A percentile compares a stretch with the other conserved stretches of the same genome.
Evolutionary conservation across 2,888 invertebrate species (phyloP).

Genomic region (Apocheima hispidaria): DNA sequence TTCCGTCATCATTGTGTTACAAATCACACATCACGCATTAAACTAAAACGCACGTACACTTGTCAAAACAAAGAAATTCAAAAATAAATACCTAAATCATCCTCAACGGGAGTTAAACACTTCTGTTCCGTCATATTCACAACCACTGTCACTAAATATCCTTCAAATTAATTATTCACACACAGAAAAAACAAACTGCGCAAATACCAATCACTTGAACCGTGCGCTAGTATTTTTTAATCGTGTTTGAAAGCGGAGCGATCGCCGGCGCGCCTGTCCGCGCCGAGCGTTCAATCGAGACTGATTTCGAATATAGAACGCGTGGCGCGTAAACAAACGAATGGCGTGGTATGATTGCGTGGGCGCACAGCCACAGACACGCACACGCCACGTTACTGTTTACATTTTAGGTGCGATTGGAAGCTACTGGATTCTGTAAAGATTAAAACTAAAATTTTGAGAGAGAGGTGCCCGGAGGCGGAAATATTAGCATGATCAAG

Average conservation of each 20-base stretch:
- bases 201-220: slow-evolving; percentile 40
- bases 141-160: slow-evolving; percentile 41
- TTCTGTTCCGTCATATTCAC: slow-evolving; percentile 59
- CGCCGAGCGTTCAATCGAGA: slow-evolving; percentile 58
- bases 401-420: slow-evolving; percentile 31
- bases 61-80: slow-evolving; percentile 18
- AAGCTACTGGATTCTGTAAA: slow-evolving; percentile 11
- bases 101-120: slow-evolving; percentile 53
- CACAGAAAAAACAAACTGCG: slow-evolving; percentile 39
- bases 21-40: not conserved
- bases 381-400: slow-evolving; percentile 38
- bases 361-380: slow-evolving; percentile 43
- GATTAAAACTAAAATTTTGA: slow-evolving; percentile 1
- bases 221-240: slow-evolving; percentile 36
- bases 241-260: slow-evolving; percentile 32
- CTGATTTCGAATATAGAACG: slow-evolving; percentile 67
- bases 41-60: slow-evolving; percentile 22
- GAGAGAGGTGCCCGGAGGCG: not conserved
- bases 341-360: slow-evolving; percentile 48
- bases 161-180: slow-evolving; percentile 37
- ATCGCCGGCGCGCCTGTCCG: slow-evolving; percentile 55
- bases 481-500: slow-evolving; percentile 7
- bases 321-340: slow-evolving; percentile 56
- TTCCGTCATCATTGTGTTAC: not conserved
- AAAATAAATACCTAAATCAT: slow-evolving; percentile 56